Evolutionary conservation across 2,113 vertebrate species (phyloP), one percentile per base, ranked within the genome.

Genomic region (Zosterops lateralis): DNA sequence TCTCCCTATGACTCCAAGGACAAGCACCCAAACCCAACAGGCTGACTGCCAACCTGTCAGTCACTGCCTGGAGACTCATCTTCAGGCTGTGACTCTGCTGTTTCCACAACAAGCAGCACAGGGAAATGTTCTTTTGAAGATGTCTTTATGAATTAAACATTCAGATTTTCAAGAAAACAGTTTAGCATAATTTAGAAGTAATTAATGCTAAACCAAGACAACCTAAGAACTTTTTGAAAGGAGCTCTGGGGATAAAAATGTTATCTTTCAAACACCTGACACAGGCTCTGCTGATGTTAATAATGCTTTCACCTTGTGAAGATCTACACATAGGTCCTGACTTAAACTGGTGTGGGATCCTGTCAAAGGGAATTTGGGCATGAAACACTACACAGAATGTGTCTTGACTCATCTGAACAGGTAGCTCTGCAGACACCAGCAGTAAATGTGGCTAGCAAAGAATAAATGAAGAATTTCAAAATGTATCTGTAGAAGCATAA

Each of bases 61-160:
- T 79, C 58, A 13, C 6, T 44, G 61, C 36, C 64, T 62, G 38
- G 22, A 44, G 58, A 42, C 50, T 29, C 14, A 3, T 61, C 26
- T 85, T 36, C 36, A 65, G 78, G 31, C 58, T 68, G 1, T 26
- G 64, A 19, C 72, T 50, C 34, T 57, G 72, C 75, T 90, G 56
- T 57, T 93, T 77, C 76, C 65, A 81, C 34, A 84, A 70, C 40
- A 75, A 79, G 61, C 36, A 78, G 61, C 70, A 51, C 36, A 53
- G 40, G n/a, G 50, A 60, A 48, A 85, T 20, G 31, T 18, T 79
- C 79, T 82, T 93, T 57, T 57, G 71, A 72, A 80, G 81, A 50
- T 17, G 15, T 17, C 67, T 80, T 74, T 66, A 83, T 89, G 68
- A 93, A 93, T 95, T 95, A 84, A 93, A 89, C 68, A 77, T 92